These are phyloP conservation scores for Cebus imitator DNA, from an alignment of 2,113 vertebrate species.

Conservation along the genomic window DNA sequence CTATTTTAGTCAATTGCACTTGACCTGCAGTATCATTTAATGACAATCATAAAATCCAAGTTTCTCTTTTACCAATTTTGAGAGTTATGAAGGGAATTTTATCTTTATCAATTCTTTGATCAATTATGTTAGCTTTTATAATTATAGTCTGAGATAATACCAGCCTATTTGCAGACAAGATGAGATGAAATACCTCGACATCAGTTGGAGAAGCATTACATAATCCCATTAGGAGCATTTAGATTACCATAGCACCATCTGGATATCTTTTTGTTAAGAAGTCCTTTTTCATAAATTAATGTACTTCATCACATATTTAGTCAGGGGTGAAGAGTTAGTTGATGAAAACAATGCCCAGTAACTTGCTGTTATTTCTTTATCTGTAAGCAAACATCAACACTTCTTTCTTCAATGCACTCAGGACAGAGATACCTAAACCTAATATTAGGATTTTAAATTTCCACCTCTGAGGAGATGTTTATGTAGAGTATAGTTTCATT, in stretches of 20 bases:
- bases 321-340: constrained; percentile 52
- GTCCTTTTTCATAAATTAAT: constrained; percentile 72
- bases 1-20: constrained; percentile 4
- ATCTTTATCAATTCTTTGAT: constrained; percentile 29
- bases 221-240: constrained; percentile 76
- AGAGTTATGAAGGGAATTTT: constrained; percentile 34
- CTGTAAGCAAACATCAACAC: constrained; percentile 29
- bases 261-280: constrained; percentile 73
- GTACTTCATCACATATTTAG: constrained; percentile 70
- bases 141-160: constrained; percentile 58
- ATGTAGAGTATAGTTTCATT: constrained; percentile 5
- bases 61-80: constrained; percentile 39
- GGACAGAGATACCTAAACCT: constrained; percentile 47
- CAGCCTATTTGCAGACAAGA: constrained; percentile 63
- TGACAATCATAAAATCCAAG: constrained; percentile 58
- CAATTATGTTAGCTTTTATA: constrained; percentile 62
- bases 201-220: constrained; percentile 56
- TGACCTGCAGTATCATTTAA: constrained; percentile 52
- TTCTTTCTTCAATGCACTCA: constrained; percentile 26
- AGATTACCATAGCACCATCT: constrained; percentile 73
- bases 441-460: constrained; percentile 41
- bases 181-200: constrained; percentile 73
- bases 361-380: constrained; percentile 54
- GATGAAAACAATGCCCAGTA: constrained; percentile 44
- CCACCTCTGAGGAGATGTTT: neutral